Evolutionary conservation across 2,888 invertebrate genomes (phyloP), one percentile per base, ranked within the genome.

Genomic region (Erannis defoliaria): DNA sequence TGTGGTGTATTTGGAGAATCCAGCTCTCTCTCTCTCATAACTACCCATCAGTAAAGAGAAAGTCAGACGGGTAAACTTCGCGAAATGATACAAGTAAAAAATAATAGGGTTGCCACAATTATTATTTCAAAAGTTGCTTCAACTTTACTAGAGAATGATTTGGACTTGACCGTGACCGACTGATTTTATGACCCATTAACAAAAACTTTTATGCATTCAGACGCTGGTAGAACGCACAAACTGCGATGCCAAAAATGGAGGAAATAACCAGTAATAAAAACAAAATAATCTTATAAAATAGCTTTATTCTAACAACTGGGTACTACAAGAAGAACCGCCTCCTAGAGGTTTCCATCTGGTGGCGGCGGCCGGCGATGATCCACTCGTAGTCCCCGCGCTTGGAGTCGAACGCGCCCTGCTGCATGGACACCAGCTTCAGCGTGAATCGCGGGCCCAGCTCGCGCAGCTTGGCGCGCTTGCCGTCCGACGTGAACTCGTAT

Each of bases 381-480:
- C 99, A 99, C 84, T 99, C 97, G 85, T 97, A 99, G 86, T 99
- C 98, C 0, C 99, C 99, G 76, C 95, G 96, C 89, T 99, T 98
- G 49, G 98, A 97, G 88, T 99, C 98, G 88, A 99, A 99, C 0
- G 98, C 98, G 50, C 99, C 99, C 82, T 98, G 97, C 85, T 99
- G 99, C 43, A 99, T 89, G 0, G 98, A 99, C 65, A 97, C 94
- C 66, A 99, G 90, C 83, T 97, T 97, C 35, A 99, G 89, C 0
- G 99, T 99, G 89, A 99, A 99, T 71, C 99, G 94, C 0, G 99
- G 99, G 0, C 99, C 99, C n/a, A 99, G 88, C 87, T 99, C 99
- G 57, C 97, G 95, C 35, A 99, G 93, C 74, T 94, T 95, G 0
- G 96, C 95, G 16, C 94, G 94, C 75, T 95, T 95, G 0, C 96